Conservation (phyloP, 1,140 invertebrate genomes). For the Heliconius congener region DNA sequence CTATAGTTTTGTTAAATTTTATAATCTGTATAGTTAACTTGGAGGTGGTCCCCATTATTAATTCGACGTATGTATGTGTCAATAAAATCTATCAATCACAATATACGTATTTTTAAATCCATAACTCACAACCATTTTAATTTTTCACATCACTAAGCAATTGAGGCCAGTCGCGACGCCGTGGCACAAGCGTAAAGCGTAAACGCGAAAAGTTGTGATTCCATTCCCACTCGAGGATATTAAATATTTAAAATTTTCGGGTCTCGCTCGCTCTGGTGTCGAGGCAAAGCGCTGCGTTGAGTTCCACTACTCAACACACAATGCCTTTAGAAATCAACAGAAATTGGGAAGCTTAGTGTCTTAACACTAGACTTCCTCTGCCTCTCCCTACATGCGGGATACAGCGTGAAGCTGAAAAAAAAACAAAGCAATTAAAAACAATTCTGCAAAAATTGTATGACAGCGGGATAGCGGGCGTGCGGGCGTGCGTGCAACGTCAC, state of each 20-base stretch:
- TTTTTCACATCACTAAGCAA: too few species aligned
- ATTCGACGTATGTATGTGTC: neutral
- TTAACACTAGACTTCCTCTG: neutral
- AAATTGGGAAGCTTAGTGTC: neutral
- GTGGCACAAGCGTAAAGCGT: too few species aligned
- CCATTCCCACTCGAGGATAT: too few species aligned
- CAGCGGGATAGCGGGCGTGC: neutral
- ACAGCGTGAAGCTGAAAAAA: neutral
- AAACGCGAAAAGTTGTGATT: too few species aligned
- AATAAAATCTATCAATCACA: too few species aligned
- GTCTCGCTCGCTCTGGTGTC: too few species aligned
- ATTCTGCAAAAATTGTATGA: conserved; percentile 16
- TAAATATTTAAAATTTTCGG: too few species aligned
- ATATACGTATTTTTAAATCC: too few species aligned
- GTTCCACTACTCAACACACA: too few species aligned
- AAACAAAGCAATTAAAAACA: neutral
- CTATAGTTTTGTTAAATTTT: neutral
- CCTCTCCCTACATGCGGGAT: neutral
- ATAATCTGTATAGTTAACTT: neutral
- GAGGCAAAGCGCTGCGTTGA: too few species aligned
- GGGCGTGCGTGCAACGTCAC: conserved; percentile 17
- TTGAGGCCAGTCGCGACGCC: too few species aligned
- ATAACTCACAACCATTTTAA: too few species aligned
- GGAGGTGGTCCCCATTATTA: neutral
- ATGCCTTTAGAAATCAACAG: neutral